Evolutionary conservation across 2,888 invertebrate genomes (phyloP), one percentile per base, ranked within the genome.

Genomic region (Epinotia brunnichana): DNA sequence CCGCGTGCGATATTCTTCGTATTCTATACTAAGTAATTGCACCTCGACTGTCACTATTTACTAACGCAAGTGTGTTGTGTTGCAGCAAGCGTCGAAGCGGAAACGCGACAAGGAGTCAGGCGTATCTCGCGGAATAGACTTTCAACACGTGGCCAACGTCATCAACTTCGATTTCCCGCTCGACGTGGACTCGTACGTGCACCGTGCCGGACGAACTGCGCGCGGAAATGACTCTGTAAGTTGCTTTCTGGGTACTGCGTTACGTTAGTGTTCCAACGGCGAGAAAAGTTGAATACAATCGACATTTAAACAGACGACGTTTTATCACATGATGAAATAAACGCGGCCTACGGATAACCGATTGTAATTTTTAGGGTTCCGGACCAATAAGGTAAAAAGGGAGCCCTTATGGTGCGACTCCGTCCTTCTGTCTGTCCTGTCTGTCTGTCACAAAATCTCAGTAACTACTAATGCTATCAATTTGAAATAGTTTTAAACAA

Each of bases 121-220:
- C 15, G 97, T 98, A 15, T 97, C 99, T 0, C 95, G 99, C 74
- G 99, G 99, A 67, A 99, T 99, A 70, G 99, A 99, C 92, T 99
- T 99, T 88, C 99, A 99, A 82, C 97, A 96, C 87, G 99, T 99
- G 0, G 95, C 99, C 9, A 99, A 99, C 90, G 98, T 99, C 0
- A 96, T 99, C 73, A 99, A 99, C 91, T 99, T 99, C 90, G 99
- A 99, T 92, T 99, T 99, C 88, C 99, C 99, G 0, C 90, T 95
- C 11, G 97, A 97, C 84, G 95, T 97, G 0, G 96, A 95, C 81
- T 96, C 98, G 0, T 99, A 99, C 86, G 96, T 99, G 74, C 99
- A 99, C 87, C 94, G 99, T 81, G 99, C 99, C 0, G 99, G 99
- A 0, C 93, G 98, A 70, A 98, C 98, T 3, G 98, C 98, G 0